Percentiles rank a stretch among this genome's conserved stretches.
Conservation (phyloP, 2,113 vertebrate species). For the Microtus montanus region DNA sequence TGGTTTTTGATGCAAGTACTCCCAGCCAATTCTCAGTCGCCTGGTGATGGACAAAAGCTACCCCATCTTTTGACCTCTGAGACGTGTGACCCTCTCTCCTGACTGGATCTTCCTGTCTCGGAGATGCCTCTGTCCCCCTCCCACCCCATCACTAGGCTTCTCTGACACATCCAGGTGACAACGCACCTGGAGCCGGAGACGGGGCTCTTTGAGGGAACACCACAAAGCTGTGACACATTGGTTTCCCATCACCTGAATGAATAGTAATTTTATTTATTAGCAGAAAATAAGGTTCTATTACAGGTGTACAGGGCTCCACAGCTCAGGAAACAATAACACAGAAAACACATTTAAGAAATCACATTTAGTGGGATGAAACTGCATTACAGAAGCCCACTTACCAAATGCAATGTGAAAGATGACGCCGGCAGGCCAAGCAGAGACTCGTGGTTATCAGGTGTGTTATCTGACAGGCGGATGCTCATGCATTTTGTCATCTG, state of each 20-base stretch:
- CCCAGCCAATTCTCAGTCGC: not conserved
- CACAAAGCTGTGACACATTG: slow-evolving; percentile 62
- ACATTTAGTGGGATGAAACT: slow-evolving; percentile 74
- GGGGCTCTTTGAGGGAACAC: slow-evolving; percentile 54
- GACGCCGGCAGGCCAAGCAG: slow-evolving; percentile 59
- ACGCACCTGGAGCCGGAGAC: slow-evolving; percentile 57
- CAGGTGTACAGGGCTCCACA: slow-evolving; percentile 53
- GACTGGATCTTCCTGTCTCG: not conserved
- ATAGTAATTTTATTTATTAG: slow-evolving; percentile 75
- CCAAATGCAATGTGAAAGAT: slow-evolving; percentile 71
- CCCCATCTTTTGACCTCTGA: not conserved
- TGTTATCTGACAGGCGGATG: slow-evolving; percentile 70
- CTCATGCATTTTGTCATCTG: slow-evolving; percentile 73
- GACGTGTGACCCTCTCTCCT: not conserved
- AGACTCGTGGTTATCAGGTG: slow-evolving; percentile 61
- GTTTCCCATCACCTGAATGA: slow-evolving; percentile 65
- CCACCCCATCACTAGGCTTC: not conserved
- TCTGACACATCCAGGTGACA: slow-evolving; percentile 65
- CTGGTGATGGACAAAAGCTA: not conserved
- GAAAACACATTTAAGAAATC: slow-evolving; percentile 75
- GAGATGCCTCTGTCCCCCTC: not conserved
- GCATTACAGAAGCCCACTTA: slow-evolving; percentile 64
- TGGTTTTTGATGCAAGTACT: not conserved
- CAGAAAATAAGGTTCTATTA: slow-evolving; percentile 73
- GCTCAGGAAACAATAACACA: slow-evolving; percentile 67